Evolutionary conservation across 2,113 vertebrate genomes (phyloP), one percentile per base, ranked within the genome.

Genomic region (Anarrhichthys ocellatus): DNA sequence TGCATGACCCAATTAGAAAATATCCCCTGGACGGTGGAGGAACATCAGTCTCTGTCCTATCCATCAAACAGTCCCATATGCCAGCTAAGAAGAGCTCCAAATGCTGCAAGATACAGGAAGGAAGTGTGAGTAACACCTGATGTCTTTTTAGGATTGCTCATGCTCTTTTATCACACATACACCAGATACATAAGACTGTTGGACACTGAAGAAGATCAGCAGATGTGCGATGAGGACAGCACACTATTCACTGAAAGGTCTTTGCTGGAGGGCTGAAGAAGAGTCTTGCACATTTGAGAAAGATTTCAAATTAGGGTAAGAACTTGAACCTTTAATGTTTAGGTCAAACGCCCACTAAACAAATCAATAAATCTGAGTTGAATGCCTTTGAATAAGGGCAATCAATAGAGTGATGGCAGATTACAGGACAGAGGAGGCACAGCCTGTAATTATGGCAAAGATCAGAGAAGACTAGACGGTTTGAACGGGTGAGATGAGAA

Each of bases 1-100:
- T 80, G 40, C 34, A 36, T 66, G 91, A 92, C 94, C 93, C 90
- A 93, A 90, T 93, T 94, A 94, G 88, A 90, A 84, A 7, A 58
- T 73, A 74, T 84, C 71, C 83, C 82, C 83, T 64, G 71, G 68
- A 83, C 18, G 6, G 63, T 29, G 78, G 44, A 76, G 71, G 50
- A 48, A 69, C 85, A 77, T 84, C 84, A 48, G 78, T 54, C 58
- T 66, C 71, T 64, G 76, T 73, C 65, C 69, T 22, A 44, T 66
- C 64, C 52, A 61, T 75, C 85, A 75, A 68, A 80, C 24, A 46
- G 52, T 36, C 78, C 42, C 67, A 62, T 44, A 29, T 38, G 63
- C 42, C 50, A 5, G 9, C 29, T 34, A 46, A 62, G 77, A 84
- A 36, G 34, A 66, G 80, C 44, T 79, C 65, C 17, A 69, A 75